Evolutionary conservation across 2,888 invertebrate genomes (phyloP).

Genomic region (Strigamia maritima): DNA sequence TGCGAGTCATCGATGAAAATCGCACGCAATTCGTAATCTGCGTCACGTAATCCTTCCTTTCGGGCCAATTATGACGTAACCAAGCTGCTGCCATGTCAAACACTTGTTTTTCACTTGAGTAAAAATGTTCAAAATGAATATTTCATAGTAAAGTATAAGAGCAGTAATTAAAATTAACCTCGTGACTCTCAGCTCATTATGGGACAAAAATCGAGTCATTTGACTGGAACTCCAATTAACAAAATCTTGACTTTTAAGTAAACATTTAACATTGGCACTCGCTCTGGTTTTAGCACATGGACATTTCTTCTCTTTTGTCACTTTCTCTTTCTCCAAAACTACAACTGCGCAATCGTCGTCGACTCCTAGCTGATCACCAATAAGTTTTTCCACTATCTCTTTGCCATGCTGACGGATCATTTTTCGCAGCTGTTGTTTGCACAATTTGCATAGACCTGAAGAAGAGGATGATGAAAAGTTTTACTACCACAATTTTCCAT

Average conservation of each 20-base stretch:
- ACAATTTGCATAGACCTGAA: conserved; percentile 34
- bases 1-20: not conserved
- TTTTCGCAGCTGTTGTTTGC: conserved; percentile 34
- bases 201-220: not conserved
- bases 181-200: not conserved
- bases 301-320: not conserved
- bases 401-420: conserved; percentile 25
- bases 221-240: not conserved
- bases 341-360: conserved; percentile 25
- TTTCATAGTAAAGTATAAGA: not conserved
- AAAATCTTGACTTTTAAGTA: not conserved
- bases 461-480: conserved; percentile 29
- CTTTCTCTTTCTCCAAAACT: not conserved
- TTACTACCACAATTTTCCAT: not conserved
- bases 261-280: not conserved
- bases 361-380: not conserved
- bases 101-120: not conserved
- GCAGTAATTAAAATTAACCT: not conserved
- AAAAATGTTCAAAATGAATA: not conserved
- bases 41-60: not conserved
- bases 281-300: not conserved
- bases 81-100: conserved; percentile 26
- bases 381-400: conserved; percentile 8
- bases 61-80: conserved; percentile 34
- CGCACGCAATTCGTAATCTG: conserved; percentile 13